phyloP scores from a whole-genome alignment of 2,797 vertebrate genomes.

The Oreochromis mossambicus region DNA sequence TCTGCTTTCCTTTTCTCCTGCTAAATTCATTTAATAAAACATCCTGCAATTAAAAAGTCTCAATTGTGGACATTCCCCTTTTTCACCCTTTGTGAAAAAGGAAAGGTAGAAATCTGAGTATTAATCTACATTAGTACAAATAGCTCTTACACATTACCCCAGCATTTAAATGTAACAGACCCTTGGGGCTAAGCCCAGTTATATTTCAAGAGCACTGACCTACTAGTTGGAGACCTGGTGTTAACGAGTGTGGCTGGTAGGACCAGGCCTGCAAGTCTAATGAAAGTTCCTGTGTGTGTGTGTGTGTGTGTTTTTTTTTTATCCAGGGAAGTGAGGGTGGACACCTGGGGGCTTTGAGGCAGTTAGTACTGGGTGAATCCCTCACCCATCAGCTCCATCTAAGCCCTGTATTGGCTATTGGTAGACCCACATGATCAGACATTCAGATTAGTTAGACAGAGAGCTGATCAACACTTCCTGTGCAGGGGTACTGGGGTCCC shows the following conservation, averaged over 20 bases:
- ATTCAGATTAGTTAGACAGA: no score
- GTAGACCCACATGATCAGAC: no score
- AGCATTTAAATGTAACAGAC: not conserved
- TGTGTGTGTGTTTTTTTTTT: no score
- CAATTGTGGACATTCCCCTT: not conserved
- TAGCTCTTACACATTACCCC: not conserved
- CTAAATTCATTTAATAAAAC: not conserved
- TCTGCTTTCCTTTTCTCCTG: not conserved
- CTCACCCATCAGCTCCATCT: no score
- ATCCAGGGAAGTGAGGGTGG: no score
- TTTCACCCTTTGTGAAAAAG: not conserved
- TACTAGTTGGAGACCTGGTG: not conserved
- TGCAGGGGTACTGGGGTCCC: no score
- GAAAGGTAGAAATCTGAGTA: not conserved
- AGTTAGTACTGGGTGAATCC: no score
- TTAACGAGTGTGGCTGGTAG: not conserved
- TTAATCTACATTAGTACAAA: not conserved
- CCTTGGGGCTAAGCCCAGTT: fast-evolving
- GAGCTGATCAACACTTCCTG: no score
- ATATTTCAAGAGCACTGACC: not conserved
- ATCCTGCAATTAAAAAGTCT: not conserved
- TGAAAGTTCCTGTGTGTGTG: no score
- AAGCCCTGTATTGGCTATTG: no score
- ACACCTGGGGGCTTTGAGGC: no score
- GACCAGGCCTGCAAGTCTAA: not conserved